Conservation (phyloP, 2,113 vertebrate genomes). For the Dicentrarchus labrax region DNA sequence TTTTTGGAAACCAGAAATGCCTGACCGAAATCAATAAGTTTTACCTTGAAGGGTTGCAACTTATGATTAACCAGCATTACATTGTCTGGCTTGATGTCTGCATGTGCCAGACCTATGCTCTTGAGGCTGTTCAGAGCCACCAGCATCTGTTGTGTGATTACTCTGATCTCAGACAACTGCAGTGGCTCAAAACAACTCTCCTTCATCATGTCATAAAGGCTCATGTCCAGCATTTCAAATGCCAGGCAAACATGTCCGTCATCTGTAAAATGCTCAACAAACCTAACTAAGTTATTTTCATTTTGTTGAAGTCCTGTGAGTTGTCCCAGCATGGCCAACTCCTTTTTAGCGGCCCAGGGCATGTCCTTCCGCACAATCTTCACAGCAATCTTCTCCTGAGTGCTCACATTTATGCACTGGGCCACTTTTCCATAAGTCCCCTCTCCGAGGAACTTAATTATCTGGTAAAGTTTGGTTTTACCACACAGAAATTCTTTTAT, state of each 20-base stretch:
- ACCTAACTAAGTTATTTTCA: background rate
- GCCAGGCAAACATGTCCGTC: background rate
- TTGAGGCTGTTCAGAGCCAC: background rate
- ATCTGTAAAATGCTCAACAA: background rate
- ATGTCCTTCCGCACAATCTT: background rate
- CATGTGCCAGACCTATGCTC: background rate
- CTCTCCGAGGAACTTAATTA: background rate
- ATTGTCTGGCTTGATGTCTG: slow-evolving; percentile 14
- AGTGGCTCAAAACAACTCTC: accelerated
- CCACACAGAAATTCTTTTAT: background rate
- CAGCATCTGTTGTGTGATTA: background rate
- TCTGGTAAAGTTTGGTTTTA: background rate
- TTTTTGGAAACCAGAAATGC: too few species aligned
- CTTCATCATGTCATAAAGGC: background rate
- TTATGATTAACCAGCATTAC: slow-evolving; percentile 1
- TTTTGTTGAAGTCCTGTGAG: background rate
- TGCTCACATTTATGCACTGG: background rate
- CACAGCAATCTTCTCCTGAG: background rate
- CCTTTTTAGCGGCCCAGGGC: accelerated
- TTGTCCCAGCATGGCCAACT: background rate
- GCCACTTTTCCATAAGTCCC: background rate
- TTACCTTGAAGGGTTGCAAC: background rate
- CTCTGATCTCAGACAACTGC: background rate
- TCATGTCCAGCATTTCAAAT: background rate
- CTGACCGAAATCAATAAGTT: slow-evolving; percentile 12